These are phyloP conservation scores for Liasis olivaceus DNA, from an alignment of 2,797 vertebrate genomes.

Conservation along the genomic window DNA sequence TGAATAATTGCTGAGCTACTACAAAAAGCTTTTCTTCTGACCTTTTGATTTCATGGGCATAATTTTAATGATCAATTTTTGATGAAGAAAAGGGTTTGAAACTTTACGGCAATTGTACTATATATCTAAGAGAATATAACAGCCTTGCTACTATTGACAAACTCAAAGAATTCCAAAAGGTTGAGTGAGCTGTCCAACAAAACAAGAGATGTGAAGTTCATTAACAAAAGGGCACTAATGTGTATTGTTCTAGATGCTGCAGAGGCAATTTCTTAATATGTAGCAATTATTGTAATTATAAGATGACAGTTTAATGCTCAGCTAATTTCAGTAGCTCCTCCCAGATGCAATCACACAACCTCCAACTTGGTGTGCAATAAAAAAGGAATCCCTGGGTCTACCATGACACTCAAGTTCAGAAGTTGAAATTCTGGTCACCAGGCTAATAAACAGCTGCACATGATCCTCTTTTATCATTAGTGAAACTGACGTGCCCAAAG, in stretches of 20 bases:
- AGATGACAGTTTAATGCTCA: constrained; percentile 40
- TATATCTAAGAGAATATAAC: not conserved
- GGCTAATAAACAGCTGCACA: constrained; percentile 36
- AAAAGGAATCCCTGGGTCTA: constrained; percentile 19
- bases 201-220: not conserved
- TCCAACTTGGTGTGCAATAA: constrained; percentile 9
- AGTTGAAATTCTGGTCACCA: constrained; percentile 47
- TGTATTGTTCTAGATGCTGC: not conserved
- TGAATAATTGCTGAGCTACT: not conserved
- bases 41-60: not conserved
- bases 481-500: constrained; percentile 43
- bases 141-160: not conserved
- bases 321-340: constrained; percentile 56
- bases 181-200: not conserved
- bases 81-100: not conserved
- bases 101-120: not conserved
- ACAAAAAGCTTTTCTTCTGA: not conserved
- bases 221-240: constrained; percentile 25
- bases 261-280: not conserved
- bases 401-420: constrained; percentile 23
- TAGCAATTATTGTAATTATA: constrained; percentile 44
- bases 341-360: constrained; percentile 33
- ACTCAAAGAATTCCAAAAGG: constrained; percentile 7
- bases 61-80: constrained; percentile 20
- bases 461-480: constrained; percentile 48